Evolutionary conservation across 2,113 vertebrate species (phyloP), one percentile per base, ranked within the genome.

Genomic region (Atractosteus spatula): DNA sequence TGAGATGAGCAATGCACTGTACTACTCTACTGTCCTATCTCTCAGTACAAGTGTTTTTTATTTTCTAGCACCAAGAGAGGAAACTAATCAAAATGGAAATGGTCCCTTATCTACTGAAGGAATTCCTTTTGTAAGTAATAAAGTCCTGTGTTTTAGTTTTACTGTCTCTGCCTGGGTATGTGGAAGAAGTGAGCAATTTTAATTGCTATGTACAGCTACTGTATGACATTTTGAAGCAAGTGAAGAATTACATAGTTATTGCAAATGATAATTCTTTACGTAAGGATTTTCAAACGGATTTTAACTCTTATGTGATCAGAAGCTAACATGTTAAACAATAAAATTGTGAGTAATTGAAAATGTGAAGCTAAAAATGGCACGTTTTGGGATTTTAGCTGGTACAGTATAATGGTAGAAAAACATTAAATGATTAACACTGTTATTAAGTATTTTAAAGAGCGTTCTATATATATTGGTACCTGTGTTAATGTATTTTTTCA

Each of bases 121-220:
- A 7, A 12, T 56, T 42, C 12, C 54, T 43, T n/a, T 41, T 57
- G 69, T 70, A 70, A 70, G 69, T 70, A 41, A 65, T 41, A 11
- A 7, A 41, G 10, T 29, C n/a, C 7, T 2, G 8, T 65, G 17
- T 3, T 8, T 41, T 29, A 29, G 29, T 65, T 5, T 51, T 10
- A 51, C 47, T 10, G 2, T 51, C 10, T 29, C 29, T 51, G 47
- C 10, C 47, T 14, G 12, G 12, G 57, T 29, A 29, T 29, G n/a
- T 59, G 12, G 12, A 5, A 59, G 11, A 59, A 59, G 10, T 59
- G 14, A 1, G 11, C 14, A 6, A n/a, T 59, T 13, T 59, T 13
- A 59, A 29, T 29, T 29, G 29, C 29, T 29, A 29, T 29, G 29
- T 29, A 29, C 29, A 59, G 57, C 13, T 59, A n/a, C n/a, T n/a